phyloP scores from a whole-genome alignment of 1,140 invertebrate species.

The Bursaphelenchus mucronatus region DNA sequence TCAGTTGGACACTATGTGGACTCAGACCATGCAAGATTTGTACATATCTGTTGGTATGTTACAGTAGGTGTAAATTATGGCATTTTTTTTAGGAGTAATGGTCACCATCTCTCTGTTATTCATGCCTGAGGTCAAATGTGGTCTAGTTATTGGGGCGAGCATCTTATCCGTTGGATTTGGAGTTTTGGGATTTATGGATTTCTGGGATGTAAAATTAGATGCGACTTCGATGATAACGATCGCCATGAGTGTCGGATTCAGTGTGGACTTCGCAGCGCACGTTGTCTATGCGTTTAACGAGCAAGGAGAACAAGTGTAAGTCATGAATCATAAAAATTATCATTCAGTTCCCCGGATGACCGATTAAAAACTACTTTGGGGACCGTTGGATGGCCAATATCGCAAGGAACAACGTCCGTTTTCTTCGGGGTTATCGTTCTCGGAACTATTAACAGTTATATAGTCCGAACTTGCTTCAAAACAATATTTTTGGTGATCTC shows the following conservation, averaged over 20 bases:
- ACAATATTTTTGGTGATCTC: slow-evolving; percentile 91
- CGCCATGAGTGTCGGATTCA: slow-evolving; percentile 96
- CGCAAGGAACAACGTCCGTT: slow-evolving; percentile 72
- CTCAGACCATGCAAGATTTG: slow-evolving; percentile 55
- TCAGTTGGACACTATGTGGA: slow-evolving; percentile 55
- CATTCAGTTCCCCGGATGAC: slow-evolving; percentile 62
- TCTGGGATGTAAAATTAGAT: slow-evolving; percentile 88
- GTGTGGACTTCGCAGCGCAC: slow-evolving; percentile 91
- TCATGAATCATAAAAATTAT: slow-evolving; percentile 31
- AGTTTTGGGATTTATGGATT: slow-evolving; percentile 88
- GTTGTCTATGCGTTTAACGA: slow-evolving; percentile 81
- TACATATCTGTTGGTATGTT: slow-evolving; percentile 46
- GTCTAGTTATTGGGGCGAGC: slow-evolving; percentile 85
- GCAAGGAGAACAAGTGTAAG: slow-evolving; percentile 70
- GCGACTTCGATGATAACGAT: slow-evolving; percentile 97
- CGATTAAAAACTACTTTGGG: slow-evolving; percentile 78
- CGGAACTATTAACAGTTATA: slow-evolving; percentile 82
- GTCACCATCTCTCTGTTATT: slow-evolving; percentile 89
- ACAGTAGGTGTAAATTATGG: background rate
- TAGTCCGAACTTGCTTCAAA: slow-evolving; percentile 94
- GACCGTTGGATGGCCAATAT: slow-evolving; percentile 81
- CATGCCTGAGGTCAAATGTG: slow-evolving; percentile 85
- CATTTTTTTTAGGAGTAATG: slow-evolving; percentile 75
- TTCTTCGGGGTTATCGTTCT: slow-evolving; percentile 67
- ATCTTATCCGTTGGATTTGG: slow-evolving; percentile 91